Evolutionary conservation across 2,113 vertebrate genomes (phyloP).

Genomic region (Pteronura brasiliensis): DNA sequence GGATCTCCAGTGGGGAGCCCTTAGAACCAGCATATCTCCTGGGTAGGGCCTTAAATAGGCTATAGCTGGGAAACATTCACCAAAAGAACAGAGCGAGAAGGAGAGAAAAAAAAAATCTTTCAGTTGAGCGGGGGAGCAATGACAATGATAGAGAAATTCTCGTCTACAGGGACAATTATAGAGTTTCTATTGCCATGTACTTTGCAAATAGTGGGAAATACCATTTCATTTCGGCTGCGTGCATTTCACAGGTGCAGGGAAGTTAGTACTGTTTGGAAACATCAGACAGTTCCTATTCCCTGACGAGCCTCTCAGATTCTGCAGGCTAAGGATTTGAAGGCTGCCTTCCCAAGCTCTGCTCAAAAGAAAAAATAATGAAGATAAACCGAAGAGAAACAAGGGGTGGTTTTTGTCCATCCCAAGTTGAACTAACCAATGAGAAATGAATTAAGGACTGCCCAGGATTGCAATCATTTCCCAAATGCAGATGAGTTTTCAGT

Average conservation of each 20-base stretch:
- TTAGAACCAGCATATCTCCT: background rate
- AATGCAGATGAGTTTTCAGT: background rate
- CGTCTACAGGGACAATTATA: slow-evolving; percentile 30
- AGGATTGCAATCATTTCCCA: background rate
- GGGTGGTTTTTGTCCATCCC: background rate
- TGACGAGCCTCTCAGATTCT: background rate
- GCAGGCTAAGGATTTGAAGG: background rate
- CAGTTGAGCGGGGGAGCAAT: background rate
- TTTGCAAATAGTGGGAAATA: slow-evolving; percentile 32
- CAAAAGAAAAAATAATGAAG: background rate
- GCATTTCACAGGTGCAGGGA: background rate
- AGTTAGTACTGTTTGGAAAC: background rate
- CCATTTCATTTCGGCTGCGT: background rate
- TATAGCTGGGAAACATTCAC: background rate
- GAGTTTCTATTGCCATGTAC: slow-evolving; percentile 33
- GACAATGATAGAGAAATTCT: slow-evolving; percentile 51
- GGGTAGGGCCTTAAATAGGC: background rate
- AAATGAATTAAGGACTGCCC: background rate
- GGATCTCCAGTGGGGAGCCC: background rate
- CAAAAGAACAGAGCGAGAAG: background rate
- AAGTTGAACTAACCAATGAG: background rate
- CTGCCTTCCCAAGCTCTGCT: background rate
- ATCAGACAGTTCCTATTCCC: background rate
- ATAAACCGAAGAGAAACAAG: background rate
- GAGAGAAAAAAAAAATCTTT: background rate